Evolutionary conservation across 2,797 vertebrate species (phyloP).

Genomic region (Eurystomus glaucurus): DNA sequence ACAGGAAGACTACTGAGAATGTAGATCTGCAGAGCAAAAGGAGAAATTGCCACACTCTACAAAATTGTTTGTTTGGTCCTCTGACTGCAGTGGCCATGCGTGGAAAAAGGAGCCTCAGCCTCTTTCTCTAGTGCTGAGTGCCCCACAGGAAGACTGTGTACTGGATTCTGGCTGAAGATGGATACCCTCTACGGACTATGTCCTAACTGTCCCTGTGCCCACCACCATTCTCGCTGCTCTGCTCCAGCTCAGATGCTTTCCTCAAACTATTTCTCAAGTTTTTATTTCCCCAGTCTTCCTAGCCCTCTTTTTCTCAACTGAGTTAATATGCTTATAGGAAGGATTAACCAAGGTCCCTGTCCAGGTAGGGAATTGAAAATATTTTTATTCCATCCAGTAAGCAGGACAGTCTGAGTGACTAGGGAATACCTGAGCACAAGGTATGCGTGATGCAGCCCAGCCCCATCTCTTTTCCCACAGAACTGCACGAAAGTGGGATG

Average conservation of each 20-base stretch:
- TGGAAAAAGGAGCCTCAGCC: background rate
- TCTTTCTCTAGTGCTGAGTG: background rate
- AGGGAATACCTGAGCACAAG: background rate
- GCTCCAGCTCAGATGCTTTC: background rate
- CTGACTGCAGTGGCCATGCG: rapidly evolving
- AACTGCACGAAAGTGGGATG: background rate
- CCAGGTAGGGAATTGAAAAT: background rate
- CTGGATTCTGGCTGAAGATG: background rate
- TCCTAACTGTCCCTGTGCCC: background rate
- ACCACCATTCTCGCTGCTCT: background rate
- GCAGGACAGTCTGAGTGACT: background rate
- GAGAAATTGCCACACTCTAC: background rate
- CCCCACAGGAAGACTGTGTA: background rate
- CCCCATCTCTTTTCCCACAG: background rate
- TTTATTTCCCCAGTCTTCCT: background rate
- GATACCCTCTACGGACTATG: rapidly evolving
- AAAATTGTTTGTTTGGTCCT: background rate
- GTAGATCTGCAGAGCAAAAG: background rate
- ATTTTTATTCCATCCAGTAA: background rate
- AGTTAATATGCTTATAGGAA: background rate
- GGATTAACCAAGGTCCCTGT: background rate
- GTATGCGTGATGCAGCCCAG: background rate
- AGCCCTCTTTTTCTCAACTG: background rate
- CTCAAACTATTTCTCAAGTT: background rate
- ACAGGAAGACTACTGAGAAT: background rate